phyloP scores from a whole-genome alignment of 2,113 vertebrate species.

The Bubo scandiacus region DNA sequence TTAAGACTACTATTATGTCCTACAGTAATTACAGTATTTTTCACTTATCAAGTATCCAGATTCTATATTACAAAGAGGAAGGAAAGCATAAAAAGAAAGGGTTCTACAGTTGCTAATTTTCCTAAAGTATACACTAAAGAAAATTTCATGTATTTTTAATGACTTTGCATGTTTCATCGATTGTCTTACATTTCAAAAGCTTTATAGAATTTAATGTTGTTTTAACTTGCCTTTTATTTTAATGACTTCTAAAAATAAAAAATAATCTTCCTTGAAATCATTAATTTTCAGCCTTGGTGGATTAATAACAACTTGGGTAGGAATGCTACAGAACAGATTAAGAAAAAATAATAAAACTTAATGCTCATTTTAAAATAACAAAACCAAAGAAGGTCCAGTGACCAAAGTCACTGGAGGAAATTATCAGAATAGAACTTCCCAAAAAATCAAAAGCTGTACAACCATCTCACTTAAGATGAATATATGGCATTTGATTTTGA shows the following conservation, averaged over 20 bases:
- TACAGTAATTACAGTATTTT: neutral
- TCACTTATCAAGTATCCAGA: neutral
- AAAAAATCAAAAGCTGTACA: neutral
- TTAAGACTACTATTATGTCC: neutral
- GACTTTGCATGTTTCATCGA: neutral
- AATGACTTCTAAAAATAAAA: neutral
- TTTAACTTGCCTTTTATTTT: neutral
- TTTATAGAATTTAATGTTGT: neutral
- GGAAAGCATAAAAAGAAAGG: neutral
- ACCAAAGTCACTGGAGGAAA: neutral
- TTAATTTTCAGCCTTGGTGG: neutral
- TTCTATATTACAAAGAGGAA: neutral
- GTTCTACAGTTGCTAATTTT: neutral
- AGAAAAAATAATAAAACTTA: neutral
- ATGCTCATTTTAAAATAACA: neutral
- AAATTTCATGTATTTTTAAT: neutral
- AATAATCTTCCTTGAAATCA: neutral
- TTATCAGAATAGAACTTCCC: neutral
- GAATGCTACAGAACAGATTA: neutral
- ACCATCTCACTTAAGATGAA: neutral
- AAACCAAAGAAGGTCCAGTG: neutral
- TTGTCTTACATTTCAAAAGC: neutral
- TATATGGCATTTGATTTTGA: neutral
- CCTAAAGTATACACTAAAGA: neutral
- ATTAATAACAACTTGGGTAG: neutral